Evolutionary conservation across 2,113 vertebrate genomes (phyloP), one percentile per base, ranked within the genome.

Genomic region (Ibidorhyncha struthersii): DNA sequence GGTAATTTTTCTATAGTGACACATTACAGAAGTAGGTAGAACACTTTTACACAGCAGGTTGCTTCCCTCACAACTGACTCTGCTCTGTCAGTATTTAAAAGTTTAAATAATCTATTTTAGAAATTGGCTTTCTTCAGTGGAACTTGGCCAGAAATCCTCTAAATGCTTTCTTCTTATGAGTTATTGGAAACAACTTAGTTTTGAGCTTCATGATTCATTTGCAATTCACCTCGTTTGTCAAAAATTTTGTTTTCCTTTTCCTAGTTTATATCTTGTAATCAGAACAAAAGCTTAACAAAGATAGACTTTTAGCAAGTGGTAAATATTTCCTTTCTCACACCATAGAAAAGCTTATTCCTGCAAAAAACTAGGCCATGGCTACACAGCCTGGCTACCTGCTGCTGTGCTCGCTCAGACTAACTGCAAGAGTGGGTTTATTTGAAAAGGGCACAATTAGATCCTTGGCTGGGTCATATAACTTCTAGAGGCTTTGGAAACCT

Each of bases 381-480:
- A 90, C 82, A 85, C 17, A 79, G 78, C 30, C 81, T 79, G 69
- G 58, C 61, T 91, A 62, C 63, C 73, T 91, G 89, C 96, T 96
- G 81, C 77, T 89, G 59, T 58, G 81, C 82, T 91, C 77, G 40
- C 81, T 67, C 86, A 76, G 56, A 84, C 22, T 38, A 89, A 82
- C 73, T 61, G 81, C 81, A 65, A 47, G 85, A 90, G 59, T 10
- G 45, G 81, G 79, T 23, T 79, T 82, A 65, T 82, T 32, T 83
- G 84, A 56, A 85, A 93, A 80, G 62, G 53, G 66, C 62, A 82
- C 6, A 6, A 90, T 83, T 47, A 93, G 78, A 89, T 62, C 73
- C 26, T 62, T 62, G 82, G 55, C 90, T 95, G 74, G 78, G 93
- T 80, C 95, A 92, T 27, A 6, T 9, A 93, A 59, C 78, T 70